Evolutionary conservation across 2,113 vertebrate genomes (phyloP).

Genomic region (Enhydra lutris): DNA sequence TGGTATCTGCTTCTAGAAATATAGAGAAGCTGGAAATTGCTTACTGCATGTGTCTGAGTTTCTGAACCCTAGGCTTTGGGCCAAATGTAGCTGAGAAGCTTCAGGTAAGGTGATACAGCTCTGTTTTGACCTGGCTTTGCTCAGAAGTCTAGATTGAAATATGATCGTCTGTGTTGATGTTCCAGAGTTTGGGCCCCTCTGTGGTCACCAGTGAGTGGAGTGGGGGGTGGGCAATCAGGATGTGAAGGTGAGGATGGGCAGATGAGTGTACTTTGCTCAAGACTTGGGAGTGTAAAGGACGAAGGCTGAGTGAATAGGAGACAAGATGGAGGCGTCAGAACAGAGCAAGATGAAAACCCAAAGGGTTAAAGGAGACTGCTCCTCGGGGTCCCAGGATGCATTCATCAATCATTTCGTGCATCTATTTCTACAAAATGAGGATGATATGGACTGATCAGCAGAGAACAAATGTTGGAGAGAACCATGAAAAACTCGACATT

Average conservation of each 20-base stretch:
- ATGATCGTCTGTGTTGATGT: not conserved
- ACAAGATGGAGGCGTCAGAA: slow-evolving; percentile 70
- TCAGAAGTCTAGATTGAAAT: not conserved
- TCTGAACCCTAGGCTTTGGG: slow-evolving; percentile 34
- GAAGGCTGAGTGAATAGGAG: slow-evolving; percentile 46
- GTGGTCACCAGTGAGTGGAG: not conserved
- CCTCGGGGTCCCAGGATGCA: not conserved
- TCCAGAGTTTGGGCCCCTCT: not conserved
- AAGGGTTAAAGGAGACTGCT: slow-evolving; percentile 12
- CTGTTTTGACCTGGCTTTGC: not conserved
- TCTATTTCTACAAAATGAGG: not conserved
- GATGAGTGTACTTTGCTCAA: not conserved
- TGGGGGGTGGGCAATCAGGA: not conserved
- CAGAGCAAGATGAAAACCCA: slow-evolving; percentile 41
- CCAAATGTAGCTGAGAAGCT: not conserved
- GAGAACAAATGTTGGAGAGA: not conserved
- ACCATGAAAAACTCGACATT: not conserved
- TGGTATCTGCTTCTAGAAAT: not conserved
- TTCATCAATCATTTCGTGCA: not conserved
- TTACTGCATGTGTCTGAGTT: slow-evolving; percentile 6
- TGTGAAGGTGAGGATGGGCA: not conserved
- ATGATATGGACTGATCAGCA: not conserved
- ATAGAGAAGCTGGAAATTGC: slow-evolving; percentile 32
- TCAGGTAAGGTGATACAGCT: slow-evolving; percentile 10
- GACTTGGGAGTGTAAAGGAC: slow-evolving; percentile 5